Percentiles rank a stretch among this genome's conserved stretches.
Conservation (phyloP, 1,140 invertebrate species). For the Ceratosolen fusciceps region DNA sequence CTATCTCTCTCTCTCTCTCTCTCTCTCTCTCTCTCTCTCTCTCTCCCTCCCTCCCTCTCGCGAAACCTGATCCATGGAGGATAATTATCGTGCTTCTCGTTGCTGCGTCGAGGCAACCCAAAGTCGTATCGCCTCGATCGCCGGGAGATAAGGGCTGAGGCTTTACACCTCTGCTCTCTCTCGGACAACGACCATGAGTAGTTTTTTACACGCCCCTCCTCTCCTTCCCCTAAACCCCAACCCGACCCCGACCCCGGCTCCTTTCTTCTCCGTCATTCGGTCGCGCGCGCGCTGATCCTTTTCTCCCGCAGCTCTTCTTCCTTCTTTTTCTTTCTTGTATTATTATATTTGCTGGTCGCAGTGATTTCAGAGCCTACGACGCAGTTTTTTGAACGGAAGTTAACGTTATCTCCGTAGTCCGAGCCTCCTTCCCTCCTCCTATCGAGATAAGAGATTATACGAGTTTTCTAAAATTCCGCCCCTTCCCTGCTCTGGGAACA, state of each 20-base stretch:
- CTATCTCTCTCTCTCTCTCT: constrained; percentile 26
- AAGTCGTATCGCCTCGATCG: constrained; percentile 47
- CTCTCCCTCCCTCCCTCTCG: constrained; percentile 8
- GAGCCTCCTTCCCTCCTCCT: not conserved
- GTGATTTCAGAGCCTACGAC: not conserved
- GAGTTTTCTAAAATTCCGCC: constrained; percentile 9
- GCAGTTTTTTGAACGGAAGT: constrained; percentile 40
- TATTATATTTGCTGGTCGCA: constrained; percentile 24
- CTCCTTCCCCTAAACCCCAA: not conserved
- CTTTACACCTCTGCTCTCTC: constrained; percentile 35
- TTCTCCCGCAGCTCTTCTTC: not conserved
- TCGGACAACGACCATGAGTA: constrained; percentile 31
- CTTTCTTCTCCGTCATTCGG: not conserved
- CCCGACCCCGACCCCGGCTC: not conserved
- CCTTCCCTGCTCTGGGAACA: too few species aligned
- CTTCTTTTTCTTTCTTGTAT: constrained; percentile 10
- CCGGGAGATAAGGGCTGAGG: constrained; percentile 36
- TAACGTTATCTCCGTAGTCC: constrained; percentile 24
- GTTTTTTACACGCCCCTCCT: constrained; percentile 31
- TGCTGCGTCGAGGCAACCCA: constrained; percentile 37
- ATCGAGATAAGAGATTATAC: constrained; percentile 19
- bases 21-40: constrained; percentile 17
- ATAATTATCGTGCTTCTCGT: constrained; percentile 48
- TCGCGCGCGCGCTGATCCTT: constrained; percentile 8
- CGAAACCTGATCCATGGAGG: constrained; percentile 48